Evolutionary conservation across 2,113 vertebrate species (phyloP).

Genomic region (Fregetta grallaria): DNA sequence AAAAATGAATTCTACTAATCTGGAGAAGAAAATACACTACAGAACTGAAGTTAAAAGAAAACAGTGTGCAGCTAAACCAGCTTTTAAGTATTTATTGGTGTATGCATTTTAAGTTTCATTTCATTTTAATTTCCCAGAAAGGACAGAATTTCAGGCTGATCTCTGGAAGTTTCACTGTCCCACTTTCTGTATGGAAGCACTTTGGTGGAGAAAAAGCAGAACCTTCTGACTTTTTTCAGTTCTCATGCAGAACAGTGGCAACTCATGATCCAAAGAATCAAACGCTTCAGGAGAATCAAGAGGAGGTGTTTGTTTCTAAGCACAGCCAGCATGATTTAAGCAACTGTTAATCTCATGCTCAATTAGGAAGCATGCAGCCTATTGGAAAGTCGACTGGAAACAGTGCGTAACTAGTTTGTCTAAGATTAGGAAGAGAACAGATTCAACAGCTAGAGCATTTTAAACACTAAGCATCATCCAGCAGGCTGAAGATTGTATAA

Average conservation of each 20-base stretch:
- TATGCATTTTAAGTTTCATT: neutral
- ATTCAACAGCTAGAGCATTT: neutral
- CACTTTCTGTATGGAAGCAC: neutral
- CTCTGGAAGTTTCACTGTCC: neutral
- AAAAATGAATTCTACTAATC: neutral
- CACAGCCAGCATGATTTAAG: neutral
- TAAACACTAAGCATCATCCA: neutral
- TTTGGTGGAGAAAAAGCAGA: neutral
- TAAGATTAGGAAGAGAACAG: neutral
- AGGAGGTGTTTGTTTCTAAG: neutral
- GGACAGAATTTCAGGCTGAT: neutral
- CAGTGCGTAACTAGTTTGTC: accelerated
- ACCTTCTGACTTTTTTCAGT: neutral
- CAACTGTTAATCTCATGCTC: neutral
- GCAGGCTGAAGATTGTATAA: neutral
- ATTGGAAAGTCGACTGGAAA: neutral
- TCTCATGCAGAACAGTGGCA: neutral
- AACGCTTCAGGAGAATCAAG: neutral
- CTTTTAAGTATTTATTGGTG: neutral
- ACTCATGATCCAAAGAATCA: neutral
- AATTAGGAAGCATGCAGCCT: neutral
- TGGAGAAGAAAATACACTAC: neutral
- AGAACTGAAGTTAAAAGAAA: neutral
- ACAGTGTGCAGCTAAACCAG: neutral
- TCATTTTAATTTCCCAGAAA: neutral